Evolutionary conservation across 1,140 invertebrate genomes (phyloP), one percentile per base, ranked within the genome.

Genomic region (Carposina sasakii): DNA sequence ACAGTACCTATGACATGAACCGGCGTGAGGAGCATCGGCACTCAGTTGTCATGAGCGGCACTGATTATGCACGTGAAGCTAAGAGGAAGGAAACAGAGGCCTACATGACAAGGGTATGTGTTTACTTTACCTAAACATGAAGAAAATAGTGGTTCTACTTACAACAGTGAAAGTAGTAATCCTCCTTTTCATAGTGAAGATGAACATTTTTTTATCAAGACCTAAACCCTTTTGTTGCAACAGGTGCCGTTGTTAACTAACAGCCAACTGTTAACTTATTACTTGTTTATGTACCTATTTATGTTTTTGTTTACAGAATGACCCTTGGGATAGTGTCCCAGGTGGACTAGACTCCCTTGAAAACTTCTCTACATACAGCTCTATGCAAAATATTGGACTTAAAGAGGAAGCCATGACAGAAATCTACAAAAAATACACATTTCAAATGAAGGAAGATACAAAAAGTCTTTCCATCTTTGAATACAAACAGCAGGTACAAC

Each of bases 391-490:
- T 37, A 46, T 73, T 26, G 62, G 46, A 9, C 63, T 82, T 0
- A 67, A 62, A 1, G 70, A 76, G 23, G 75, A 77, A 52, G 76
- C 75, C 16, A 81, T 83, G 76, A 75, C 67, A 19, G 61, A 72
- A 57, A 74, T 79, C 0, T 83, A 83, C 41, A 78, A 46, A 12
- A 83, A 79, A 42, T 83, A 83, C 43, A 74, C 76, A 9, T 81
- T 83, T 43, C 60, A 75, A 48, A 71, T 37, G 40, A 77, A 71
- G 33, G 75, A 77, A 33, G 73, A 78, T n/a, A 74, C 67, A n/a
- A 76, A 70, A 43, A 69, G 74, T 23, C 56, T 83, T 28, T 61
- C 67, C 10, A 81, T 83, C 13, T 65, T 77, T 62, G 57, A 60
- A 20, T 77, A 57, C 52, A 76, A 74, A 40, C 63, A 73, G 33